Conservation (phyloP, 2,113 vertebrate species). For the Eolophus roseicapilla region DNA sequence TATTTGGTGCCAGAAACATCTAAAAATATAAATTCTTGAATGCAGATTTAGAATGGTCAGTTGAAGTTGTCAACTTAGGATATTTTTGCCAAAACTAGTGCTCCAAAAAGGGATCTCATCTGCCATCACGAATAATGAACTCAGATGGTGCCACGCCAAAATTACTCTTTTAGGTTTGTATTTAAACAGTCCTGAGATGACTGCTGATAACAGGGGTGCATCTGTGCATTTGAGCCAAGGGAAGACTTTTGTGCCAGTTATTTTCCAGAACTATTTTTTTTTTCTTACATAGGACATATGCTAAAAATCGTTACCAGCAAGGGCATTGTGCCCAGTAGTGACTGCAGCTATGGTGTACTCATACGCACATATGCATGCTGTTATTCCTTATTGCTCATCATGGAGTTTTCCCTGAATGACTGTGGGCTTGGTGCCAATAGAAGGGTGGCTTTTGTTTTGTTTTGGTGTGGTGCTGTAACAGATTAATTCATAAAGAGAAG, state of each 20-base stretch:
- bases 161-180: not conserved
- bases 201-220: not conserved
- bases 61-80: not conserved
- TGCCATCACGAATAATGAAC: not conserved
- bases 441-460: not conserved
- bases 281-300: not conserved
- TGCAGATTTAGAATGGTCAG: not conserved
- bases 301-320: not conserved
- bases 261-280: not conserved
- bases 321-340: slow-evolving; percentile 1
- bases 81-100: not conserved
- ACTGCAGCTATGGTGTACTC: not conserved
- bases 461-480: not conserved
- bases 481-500: not conserved
- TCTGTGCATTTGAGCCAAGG: not conserved
- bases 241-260: not conserved
- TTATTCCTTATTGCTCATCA: not conserved
- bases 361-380: not conserved
- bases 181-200: not conserved
- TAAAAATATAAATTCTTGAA: not conserved
- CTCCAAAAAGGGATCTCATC: not conserved
- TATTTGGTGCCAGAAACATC: not conserved
- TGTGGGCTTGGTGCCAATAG: not conserved
- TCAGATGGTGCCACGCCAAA: not conserved
- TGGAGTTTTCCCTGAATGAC: not conserved